Base-by-base conservation (phyloP, 1,140 invertebrate genomes). In the Uloborus diversus region DNA sequence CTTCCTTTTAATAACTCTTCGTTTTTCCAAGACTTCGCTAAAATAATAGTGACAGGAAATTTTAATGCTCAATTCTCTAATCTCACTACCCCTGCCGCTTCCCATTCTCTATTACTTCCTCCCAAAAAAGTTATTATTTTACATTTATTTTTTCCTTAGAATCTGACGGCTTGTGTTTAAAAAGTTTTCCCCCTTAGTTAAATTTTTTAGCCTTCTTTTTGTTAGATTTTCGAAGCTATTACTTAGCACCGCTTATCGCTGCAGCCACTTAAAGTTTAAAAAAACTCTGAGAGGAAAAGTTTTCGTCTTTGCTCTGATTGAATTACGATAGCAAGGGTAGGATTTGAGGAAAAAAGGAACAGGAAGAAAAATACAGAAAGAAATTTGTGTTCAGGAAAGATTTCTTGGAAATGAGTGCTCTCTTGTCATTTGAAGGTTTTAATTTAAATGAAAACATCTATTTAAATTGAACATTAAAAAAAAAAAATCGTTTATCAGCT, bases 41-140 rank as follows among this genome's bases (percentile, higher is more conserved):
- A 78, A 78, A 78, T 66, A 78, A 78, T 78, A 65, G 71, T 30
- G 73, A 78, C 73, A 78, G 73, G 62, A 66, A 64, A 78, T 78
- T 78, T 66, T 78, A 78, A 78, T 78, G 57, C 73, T 56, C 42
- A 75, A 75, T 75, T 56, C 61, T n/a, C n/a, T n/a, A n/a, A n/a
- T n/a, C n/a, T n/a, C n/a, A n/a, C n/a, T n/a, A n/a, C 42, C 49
- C n/a, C 30, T 20, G 14, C 49, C 28, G 23, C 42, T 47, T 49
- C 66, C 9, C 17, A 42, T 56, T 62, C 35, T 30, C 49, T 78
- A 11, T 61, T 32, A n/a, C 27, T 47, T 23, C 7, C 27, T 35
- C 65, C 11, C 17, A 9, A 5, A 62, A 32, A 30, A 32, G 13
- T 62, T 32, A 30, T 51, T 28, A 17, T 53, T 37, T 70, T 70